Conservation (phyloP, 2,888 invertebrate species). For the Flexamia atlantica region DNA sequence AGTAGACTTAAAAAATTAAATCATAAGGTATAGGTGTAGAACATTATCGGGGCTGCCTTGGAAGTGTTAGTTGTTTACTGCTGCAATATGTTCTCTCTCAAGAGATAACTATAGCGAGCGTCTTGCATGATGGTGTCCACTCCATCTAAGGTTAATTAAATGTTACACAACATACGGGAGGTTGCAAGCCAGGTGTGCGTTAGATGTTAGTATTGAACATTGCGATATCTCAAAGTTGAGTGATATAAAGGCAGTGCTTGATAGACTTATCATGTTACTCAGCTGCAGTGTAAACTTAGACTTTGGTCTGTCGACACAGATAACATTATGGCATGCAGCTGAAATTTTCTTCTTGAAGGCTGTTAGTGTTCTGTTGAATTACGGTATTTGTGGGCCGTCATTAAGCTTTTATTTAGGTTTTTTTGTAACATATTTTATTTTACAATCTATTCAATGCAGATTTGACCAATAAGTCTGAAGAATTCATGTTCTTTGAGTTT, state of each 20-base stretch:
- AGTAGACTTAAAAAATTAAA: too few relatives aligned
- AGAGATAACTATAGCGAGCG: constrained; percentile 22
- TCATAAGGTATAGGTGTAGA: too few relatives aligned
- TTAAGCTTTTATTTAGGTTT: too few relatives aligned
- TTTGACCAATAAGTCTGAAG: too few relatives aligned
- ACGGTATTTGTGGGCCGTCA: too few relatives aligned
- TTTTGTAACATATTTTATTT: too few relatives aligned
- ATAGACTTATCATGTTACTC: constrained; percentile 1
- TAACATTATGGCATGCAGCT: background rate
- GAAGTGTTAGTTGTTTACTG: constrained; percentile 2
- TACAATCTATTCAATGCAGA: too few relatives aligned
- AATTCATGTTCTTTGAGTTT: too few relatives aligned
- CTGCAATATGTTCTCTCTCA: constrained; percentile 7
- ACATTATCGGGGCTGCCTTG: too few relatives aligned
- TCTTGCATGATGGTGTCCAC: constrained; percentile 40
- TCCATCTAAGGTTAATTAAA: constrained; percentile 41
- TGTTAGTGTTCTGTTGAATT: background rate
- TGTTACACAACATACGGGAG: constrained; percentile 24
- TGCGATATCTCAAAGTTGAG: constrained; percentile 7
- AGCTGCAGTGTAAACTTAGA: constrained; percentile 15
- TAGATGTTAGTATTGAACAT: constrained; percentile 8
- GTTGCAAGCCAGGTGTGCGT: background rate
- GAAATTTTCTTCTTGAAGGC: background rate
- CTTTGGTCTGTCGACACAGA: constrained; percentile 46
- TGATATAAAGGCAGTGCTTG: constrained; percentile 24